A percentile compares a stretch with the other conserved stretches of the same genome.
Evolutionary conservation across 2,888 invertebrate species (phyloP).

Genomic region (Therioaphis trifolii): DNA sequence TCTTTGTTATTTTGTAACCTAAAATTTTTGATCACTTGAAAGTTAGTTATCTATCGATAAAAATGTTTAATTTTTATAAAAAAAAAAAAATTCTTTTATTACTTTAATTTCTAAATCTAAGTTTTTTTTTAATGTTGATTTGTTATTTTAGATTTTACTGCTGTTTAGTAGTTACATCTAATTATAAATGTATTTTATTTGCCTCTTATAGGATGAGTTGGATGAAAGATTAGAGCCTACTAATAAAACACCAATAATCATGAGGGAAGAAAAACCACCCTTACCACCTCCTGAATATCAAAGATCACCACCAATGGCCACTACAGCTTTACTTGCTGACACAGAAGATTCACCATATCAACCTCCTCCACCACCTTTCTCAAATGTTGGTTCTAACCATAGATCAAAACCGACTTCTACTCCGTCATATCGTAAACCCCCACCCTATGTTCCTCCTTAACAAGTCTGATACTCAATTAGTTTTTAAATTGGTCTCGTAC

Average conservation of each 20-base stretch:
- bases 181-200: not conserved
- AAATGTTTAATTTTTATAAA: no score
- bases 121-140: not conserved
- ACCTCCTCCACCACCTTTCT: slow-evolving; percentile 87
- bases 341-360: slow-evolving; percentile 82
- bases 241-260: slow-evolving; percentile 91
- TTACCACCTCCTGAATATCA: slow-evolving; percentile 85
- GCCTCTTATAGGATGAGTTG: slow-evolving; percentile 79
- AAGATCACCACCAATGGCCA: slow-evolving; percentile 71
- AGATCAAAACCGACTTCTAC: slow-evolving; percentile 84
- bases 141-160: not conserved
- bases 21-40: no score
- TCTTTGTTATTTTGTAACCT: not conserved
- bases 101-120: no score
- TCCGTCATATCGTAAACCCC: slow-evolving; percentile 93
- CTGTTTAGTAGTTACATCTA: no score
- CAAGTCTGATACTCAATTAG: slow-evolving; percentile 64
- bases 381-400: slow-evolving; percentile 76
- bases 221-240: slow-evolving; percentile 91
- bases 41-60: no score
- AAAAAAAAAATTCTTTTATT: no score
- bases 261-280: slow-evolving; percentile 95
- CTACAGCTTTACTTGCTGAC: slow-evolving; percentile 67
- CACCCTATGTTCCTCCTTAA: slow-evolving; percentile 97
- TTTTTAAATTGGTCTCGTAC: slow-evolving; percentile 56